phyloP scores from a whole-genome alignment of 2,797 vertebrate genomes.

The Sylvilagus floridanus region DNA sequence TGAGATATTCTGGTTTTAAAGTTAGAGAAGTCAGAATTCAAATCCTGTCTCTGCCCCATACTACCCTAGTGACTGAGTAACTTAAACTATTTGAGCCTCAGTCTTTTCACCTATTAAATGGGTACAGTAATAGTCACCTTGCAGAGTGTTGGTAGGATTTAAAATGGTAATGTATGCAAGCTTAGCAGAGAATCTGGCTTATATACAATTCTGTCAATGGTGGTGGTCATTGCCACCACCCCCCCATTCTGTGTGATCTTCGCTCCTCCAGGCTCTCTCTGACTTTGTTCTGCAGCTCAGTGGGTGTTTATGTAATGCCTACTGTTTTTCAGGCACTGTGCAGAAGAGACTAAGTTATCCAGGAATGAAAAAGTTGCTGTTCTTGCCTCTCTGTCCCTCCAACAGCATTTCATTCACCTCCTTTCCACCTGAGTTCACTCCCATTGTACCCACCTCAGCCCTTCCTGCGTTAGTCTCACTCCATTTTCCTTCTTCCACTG shows the following conservation, averaged over 20 bases:
- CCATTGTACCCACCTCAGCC: neutral
- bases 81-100: conserved; percentile 39
- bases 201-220: neutral
- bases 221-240: neutral
- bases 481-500: neutral
- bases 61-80: conserved; percentile 1
- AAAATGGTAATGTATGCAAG: conserved; percentile 4
- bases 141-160: conserved; percentile 24
- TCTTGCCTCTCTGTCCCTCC: conserved; percentile 38
- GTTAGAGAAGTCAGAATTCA: conserved; percentile 44
- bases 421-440: neutral
- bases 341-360: neutral
- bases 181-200: neutral
- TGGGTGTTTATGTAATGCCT: conserved; percentile 17
- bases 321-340: conserved; percentile 25
- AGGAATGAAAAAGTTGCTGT: neutral
- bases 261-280: neutral
- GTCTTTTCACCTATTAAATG: conserved; percentile 64
- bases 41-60: conserved; percentile 16
- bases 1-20: conserved; percentile 30
- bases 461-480: neutral
- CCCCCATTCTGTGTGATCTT: neutral
- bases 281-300: conserved; percentile 53
- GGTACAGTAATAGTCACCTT: neutral
- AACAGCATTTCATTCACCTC: conserved; percentile 26